Evolutionary conservation across 2,797 vertebrate genomes (phyloP), one percentile per base, ranked within the genome.

Genomic region (Brotula barbata): DNA sequence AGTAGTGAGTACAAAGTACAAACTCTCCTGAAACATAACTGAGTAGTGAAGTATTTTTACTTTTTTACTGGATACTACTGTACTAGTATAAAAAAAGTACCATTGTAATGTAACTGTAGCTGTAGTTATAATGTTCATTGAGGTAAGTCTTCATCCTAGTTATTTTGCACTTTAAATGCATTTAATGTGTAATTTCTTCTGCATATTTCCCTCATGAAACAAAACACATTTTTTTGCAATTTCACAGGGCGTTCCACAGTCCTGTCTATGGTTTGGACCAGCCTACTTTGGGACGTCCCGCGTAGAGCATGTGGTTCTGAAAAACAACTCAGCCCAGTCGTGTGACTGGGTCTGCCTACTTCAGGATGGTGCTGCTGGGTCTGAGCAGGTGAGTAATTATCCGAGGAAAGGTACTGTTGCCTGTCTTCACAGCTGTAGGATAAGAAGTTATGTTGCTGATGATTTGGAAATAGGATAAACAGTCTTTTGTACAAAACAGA

Each of bases 291-390:
- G 87, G 4, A 85, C 87, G 0, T 76, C 75, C 43, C 0, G 31
- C 1, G 54, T 80, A 25, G 36, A 84, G 62, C 71, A 41, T 1
- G 61, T 88, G 37, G 44, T 89, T 46, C 53, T 89, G 21, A 80
- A 42, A 33, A 89, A 89, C 64, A 80, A 62, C 13, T 8, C 60
- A 5, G 83, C 85, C 1, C 45, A 59, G 22, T 40, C 65, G 0
- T 87, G 85, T 55, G 71, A 86, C 68, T 89, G 87, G 88, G 65
- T 88, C 51, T 80, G 77, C 25, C 28, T 80, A 41, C 48, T 80
- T 6, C 67, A 82, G 58, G 52, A 62, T 1, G 48, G 43, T n/a
- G 73, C 66, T 40, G 65, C 64, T 16, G 85, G 82, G 6, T 75
- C 79, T 21, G 85, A 88, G 51, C 14, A 31, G 64, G 86, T 87